These are phyloP conservation scores for Labeo rohita DNA, from an alignment of 2,113 vertebrate species.

Conservation along the genomic window DNA sequence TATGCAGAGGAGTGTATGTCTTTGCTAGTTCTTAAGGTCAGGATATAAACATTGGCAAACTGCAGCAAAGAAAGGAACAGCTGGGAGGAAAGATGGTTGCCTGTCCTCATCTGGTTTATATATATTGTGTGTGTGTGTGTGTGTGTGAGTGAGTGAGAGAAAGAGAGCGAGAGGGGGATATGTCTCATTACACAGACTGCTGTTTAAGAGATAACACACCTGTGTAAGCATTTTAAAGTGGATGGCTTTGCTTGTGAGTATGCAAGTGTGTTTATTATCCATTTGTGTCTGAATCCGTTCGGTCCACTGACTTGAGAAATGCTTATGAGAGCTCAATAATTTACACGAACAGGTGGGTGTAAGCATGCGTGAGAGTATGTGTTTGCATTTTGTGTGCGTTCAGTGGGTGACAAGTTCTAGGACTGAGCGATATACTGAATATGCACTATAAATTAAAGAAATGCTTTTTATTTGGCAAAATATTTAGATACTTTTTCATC, in stretches of 20 bases:
- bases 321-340: slow-evolving; percentile 38
- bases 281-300: slow-evolving; percentile 37
- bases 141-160: not conserved
- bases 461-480: not conserved
- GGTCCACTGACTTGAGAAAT: slow-evolving; percentile 34
- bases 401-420: not conserved
- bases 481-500: not conserved
- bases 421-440: not conserved
- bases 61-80: slow-evolving; percentile 49
- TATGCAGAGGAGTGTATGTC: not conserved
- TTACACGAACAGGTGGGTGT: not conserved
- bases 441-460: not conserved
- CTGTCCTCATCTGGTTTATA: slow-evolving; percentile 30
- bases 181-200: not conserved
- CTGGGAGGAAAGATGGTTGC: slow-evolving; percentile 22
- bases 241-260: slow-evolving; percentile 31
- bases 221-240: slow-evolving; percentile 10
- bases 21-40: slow-evolving; percentile 29
- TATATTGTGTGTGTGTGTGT: not conserved
- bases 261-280: not conserved
- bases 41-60: slow-evolving; percentile 2
- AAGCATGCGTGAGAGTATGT: not conserved
- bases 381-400: not conserved
- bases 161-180: not conserved
- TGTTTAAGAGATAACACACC: slow-evolving; percentile 34